Evolutionary conservation across 1,140 invertebrate species (phyloP), one percentile per base, ranked within the genome.

Genomic region (Arctopsyche grandis): DNA sequence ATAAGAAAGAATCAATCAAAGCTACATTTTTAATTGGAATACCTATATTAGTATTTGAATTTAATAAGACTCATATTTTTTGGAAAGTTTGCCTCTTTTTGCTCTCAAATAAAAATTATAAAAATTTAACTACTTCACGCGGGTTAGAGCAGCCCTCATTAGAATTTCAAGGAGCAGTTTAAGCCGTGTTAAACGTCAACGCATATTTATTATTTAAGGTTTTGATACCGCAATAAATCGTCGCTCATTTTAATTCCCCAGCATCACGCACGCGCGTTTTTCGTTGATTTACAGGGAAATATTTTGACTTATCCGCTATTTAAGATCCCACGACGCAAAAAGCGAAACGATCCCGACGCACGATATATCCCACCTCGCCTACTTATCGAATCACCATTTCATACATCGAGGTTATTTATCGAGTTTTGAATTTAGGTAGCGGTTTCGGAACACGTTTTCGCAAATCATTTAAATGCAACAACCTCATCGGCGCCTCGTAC

Each of bases 141-240:
- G n/a, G n/a, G n/a, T 38, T 7, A 38, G 7, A 38, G 29, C 29
- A 38, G 7, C 29, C 29, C 74, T 7, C 19, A 63, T 76, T 63
- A 76, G 52, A 7, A 58, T 48, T 43, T 63, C n/a, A 76, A 44
- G 56, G 46, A 63, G 56, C 58, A 38, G 9, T 24, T 38, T 76
- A 76, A 76, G 14, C 16, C 52, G 21, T 76, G 74, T 76, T 63
- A 76, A 63, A 63, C 48, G 74, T 76, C 74, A 38, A 76, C 38
- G 9, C 43, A 16, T 63, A 63, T 76, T 76, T 63, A 63, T 76
- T 63, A 16, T 22, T 16, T 71, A 7, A 14, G 12, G 22, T 44
- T 44, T 71, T 52, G 48, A 16, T 12, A 16, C 12, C 12, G 48
- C 48, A 52, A 52, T 52, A 58, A 74, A 74, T 19, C 24, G 16